A percentile compares a stretch with the other conserved stretches of the same genome.
phyloP scores from a whole-genome alignment of 2,888 invertebrate genomes.

The Pilophorus perplexus region DNA sequence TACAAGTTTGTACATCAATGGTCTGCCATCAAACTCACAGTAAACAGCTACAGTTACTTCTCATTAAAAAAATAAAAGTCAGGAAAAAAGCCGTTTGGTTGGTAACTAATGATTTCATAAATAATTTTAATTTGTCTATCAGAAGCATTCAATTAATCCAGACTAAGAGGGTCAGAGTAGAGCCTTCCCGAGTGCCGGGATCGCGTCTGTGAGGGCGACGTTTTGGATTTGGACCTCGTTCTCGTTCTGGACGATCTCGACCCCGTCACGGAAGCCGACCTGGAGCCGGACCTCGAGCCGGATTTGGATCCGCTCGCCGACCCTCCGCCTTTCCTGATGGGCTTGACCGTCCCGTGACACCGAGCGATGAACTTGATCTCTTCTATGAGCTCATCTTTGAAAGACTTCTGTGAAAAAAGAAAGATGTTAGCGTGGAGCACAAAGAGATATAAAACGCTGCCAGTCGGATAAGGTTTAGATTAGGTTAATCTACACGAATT shows the following conservation, averaged over 20 bases:
- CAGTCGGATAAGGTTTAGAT: no score
- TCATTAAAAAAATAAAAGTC: no score
- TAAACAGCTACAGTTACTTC: no score
- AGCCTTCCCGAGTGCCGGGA: conserved; percentile 5
- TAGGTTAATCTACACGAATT: no score
- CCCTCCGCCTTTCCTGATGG: conserved; percentile 53
- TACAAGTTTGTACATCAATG: no score
- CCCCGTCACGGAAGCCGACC: background rate
- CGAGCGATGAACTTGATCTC: conserved; percentile 70
- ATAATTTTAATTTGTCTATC: no score
- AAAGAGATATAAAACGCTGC: no score
- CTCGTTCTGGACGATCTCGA: background rate
- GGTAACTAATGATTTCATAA: no score
- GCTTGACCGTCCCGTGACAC: conserved; percentile 68
- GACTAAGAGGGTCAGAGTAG: conserved; percentile 10
- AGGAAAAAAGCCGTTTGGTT: no score
- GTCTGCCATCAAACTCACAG: no score
- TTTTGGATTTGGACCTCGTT: background rate
- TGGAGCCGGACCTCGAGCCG: background rate
- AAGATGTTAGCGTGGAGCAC: no score
- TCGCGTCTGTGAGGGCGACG: background rate
- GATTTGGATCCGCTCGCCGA: conserved; percentile 15
- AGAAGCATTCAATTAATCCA: no score
- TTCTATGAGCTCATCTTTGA: conserved; percentile 64
- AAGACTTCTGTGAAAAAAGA: conserved; percentile 58